Percentiles rank a stretch among this genome's conserved stretches.
These are phyloP conservation scores for Epinotia bilunana DNA, from an alignment of 2,888 invertebrate genomes.

Conservation along the genomic window DNA sequence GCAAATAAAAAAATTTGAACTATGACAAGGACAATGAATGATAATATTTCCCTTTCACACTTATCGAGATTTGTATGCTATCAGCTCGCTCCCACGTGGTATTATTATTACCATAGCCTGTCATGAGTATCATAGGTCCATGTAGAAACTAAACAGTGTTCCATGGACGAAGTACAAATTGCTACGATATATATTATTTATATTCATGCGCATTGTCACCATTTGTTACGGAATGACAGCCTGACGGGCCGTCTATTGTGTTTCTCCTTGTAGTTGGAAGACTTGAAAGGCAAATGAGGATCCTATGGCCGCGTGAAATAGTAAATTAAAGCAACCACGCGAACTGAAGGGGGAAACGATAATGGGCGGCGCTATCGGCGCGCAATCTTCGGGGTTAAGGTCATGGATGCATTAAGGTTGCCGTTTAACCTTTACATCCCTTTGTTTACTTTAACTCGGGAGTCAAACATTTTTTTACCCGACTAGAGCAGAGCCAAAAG, in stretches of 20 bases:
- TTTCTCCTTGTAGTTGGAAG: slow-evolving; percentile 2
- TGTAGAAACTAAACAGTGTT: neutral
- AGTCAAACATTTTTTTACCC: no score
- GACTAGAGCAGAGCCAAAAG: no score
- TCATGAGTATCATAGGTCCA: no score
- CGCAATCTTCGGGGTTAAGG: slow-evolving; percentile 36
- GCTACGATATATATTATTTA: neutral
- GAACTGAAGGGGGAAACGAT: slow-evolving; percentile 6
- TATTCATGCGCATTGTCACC: neutral
- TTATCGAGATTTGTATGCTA: no score
- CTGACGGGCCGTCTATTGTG: slow-evolving; percentile 4
- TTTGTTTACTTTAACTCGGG: neutral
- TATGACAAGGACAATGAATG: no score
- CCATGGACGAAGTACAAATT: neutral
- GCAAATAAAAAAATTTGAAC: no score
- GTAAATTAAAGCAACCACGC: slow-evolving; percentile 4
- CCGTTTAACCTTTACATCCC: slow-evolving; percentile 28
- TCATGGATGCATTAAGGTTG: slow-evolving; percentile 29
- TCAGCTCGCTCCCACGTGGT: no score
- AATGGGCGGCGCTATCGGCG: slow-evolving; percentile 34
- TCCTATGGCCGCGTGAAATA: neutral
- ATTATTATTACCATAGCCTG: no score
- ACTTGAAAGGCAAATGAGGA: neutral
- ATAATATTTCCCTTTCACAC: no score
- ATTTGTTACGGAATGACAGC: neutral